Conservation (phyloP, 2,113 vertebrate species). For the Ophthalmolycus amberensis region DNA sequence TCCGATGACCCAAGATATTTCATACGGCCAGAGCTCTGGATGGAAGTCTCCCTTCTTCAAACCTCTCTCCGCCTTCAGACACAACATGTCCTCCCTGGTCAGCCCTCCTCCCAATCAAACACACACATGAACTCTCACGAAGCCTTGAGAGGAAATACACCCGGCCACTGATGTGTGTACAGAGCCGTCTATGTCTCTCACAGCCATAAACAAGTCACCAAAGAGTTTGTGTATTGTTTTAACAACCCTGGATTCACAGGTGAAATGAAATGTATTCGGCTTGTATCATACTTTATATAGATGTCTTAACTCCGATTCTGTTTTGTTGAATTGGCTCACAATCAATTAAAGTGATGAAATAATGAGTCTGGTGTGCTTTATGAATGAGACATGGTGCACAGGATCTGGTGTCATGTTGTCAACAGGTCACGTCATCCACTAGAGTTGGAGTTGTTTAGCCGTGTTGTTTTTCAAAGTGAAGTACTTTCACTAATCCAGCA, state of each 20-base stretch:
- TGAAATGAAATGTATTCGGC: background rate
- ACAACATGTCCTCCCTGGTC: constrained; percentile 66
- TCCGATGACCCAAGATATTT: constrained; percentile 44
- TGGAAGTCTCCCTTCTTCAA: constrained; percentile 78
- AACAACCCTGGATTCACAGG: background rate
- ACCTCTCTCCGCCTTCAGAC: constrained; percentile 61
- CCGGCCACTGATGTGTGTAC: constrained; percentile 1
- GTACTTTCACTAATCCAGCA: constrained; percentile 29
- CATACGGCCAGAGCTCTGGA: constrained; percentile 39
- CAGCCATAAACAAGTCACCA: background rate
- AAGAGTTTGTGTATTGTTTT: background rate
- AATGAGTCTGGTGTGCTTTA: background rate
- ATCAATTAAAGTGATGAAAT: constrained; percentile 29
- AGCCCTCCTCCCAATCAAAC: constrained; percentile 36
- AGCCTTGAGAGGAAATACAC: constrained; percentile 3
- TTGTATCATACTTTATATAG: background rate
- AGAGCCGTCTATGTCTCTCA: background rate
- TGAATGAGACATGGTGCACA: background rate
- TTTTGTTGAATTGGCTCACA: background rate
- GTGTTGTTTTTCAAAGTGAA: constrained; percentile 7
- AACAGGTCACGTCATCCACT: background rate
- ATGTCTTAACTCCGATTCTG: background rate
- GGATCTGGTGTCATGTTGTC: background rate
- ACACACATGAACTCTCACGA: constrained; percentile 12
- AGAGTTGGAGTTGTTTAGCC: background rate